phyloP scores from a whole-genome alignment of 2,797 vertebrate genomes.

The Muscicapa comitata region DNA sequence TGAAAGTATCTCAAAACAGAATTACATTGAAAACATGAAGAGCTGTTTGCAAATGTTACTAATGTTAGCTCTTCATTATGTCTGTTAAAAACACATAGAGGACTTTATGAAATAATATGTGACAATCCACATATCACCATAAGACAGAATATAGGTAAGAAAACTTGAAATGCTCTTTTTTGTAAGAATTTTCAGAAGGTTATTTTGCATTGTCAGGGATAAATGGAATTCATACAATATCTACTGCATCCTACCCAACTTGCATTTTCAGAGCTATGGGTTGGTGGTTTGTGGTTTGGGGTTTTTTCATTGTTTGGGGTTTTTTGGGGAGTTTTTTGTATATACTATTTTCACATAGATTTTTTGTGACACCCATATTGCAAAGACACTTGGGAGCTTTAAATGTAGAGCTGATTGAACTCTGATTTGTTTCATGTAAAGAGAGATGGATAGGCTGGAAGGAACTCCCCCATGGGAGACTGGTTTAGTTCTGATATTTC shows the following conservation, averaged over 20 bases:
- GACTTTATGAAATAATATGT: background rate
- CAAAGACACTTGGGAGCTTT: background rate
- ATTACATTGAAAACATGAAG: background rate
- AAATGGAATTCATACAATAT: background rate
- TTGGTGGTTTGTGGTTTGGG: background rate
- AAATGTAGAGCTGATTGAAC: background rate
- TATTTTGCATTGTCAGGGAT: background rate
- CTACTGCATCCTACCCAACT: background rate
- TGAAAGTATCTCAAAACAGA: background rate
- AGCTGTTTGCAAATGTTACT: background rate
- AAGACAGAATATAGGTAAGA: background rate
- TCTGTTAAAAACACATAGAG: background rate
- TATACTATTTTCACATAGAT: background rate
- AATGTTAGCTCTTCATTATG: background rate
- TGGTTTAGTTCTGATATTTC: background rate
- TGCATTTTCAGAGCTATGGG: background rate
- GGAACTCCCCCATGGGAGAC: background rate
- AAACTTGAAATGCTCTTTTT: background rate
- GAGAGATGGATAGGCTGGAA: background rate
- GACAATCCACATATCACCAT: background rate
- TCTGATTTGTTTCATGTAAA: background rate
- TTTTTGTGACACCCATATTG: background rate
- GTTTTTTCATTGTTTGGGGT: background rate
- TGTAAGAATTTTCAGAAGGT: background rate
- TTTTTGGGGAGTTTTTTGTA: rapidly evolving